These are phyloP conservation scores for Acronicta aceris DNA, from an alignment of 2,888 invertebrate species.

Conservation along the genomic window DNA sequence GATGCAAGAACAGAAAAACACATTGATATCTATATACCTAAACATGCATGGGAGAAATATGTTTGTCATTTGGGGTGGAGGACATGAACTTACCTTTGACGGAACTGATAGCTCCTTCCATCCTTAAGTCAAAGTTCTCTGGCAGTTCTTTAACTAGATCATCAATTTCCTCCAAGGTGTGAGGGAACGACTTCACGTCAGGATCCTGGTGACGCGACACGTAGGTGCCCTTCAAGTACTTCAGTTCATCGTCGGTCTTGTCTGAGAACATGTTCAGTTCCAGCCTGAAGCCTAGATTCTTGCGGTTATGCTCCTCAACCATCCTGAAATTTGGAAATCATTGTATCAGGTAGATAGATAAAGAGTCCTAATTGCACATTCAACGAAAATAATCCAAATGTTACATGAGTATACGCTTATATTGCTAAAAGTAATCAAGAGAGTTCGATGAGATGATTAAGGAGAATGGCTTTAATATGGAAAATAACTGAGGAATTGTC, in stretches of 20 bases:
- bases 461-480: too few relatives aligned
- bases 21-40: too few relatives aligned
- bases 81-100: conserved; percentile 63
- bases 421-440: too few relatives aligned
- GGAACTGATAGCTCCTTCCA: conserved; percentile 64
- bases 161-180: conserved; percentile 57
- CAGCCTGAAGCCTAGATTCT: conserved; percentile 64
- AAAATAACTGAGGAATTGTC: too few relatives aligned
- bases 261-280: conserved; percentile 70
- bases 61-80: too few relatives aligned
- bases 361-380: too few relatives aligned
- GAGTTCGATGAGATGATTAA: too few relatives aligned
- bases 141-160: conserved; percentile 59
- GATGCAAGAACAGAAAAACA: too few relatives aligned
- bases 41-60: too few relatives aligned
- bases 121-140: conserved; percentile 65
- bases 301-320: conserved; percentile 63
- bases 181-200: conserved; percentile 57
- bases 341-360: too few relatives aligned
- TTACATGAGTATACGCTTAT: too few relatives aligned
- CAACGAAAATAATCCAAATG: too few relatives aligned
- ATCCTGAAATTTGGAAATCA: conserved; percentile 46
- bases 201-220: conserved; percentile 33
- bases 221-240: conserved; percentile 52
- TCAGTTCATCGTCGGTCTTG: conserved; percentile 58